Evolutionary conservation across 2,888 invertebrate genomes (phyloP), one percentile per base, ranked within the genome.

Genomic region (Augiades crinisus): DNA sequence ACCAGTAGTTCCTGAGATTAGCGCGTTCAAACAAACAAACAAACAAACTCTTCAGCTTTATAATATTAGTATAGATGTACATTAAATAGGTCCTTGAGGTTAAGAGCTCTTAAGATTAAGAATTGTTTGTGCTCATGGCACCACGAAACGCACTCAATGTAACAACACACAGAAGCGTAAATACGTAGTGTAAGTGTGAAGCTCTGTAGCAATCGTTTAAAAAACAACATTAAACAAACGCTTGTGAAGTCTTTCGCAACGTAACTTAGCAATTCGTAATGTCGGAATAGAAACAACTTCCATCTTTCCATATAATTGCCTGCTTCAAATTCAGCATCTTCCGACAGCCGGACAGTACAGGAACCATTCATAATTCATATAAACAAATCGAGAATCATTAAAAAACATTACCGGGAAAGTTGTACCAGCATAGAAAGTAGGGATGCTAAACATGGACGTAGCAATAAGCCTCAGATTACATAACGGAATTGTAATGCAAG

Each of bases 351-450:
- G 8, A 27, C 2, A 14, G n/a, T n/a, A 10, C 22, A 41, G 30
- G 30, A 30, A 43, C 27, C 12, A 16, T 38, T 17, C 17, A 43
- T 43, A 30, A 43, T 43, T 43, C 41, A 43, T 40, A 17, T 16
- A 19, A 12, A 43, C 41, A 14, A 44, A 44, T 44, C 19, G 31
- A 2, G 5, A 6, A 19, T 21, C 43, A 44, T 44, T 44, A 44
- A 44, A 44, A 44, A 44, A 44, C 43, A 44, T 33, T 44, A 31
- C 43, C 43, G 43, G 43, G 31, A 44, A 44, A 44, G 43, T 41
- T 44, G 30, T 44, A 12, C 4, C 31, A 21, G 43, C 31, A 44
- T 33, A 33, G 43, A 31, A 44, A 44, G 43, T 41, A 30, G 3
- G 3, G 19, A 19, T 37, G 17, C 41, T 24, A n/a, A 27, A 13